Base-by-base conservation (phyloP, 2,888 invertebrate species). In the Dioctria rufipes region DNA sequence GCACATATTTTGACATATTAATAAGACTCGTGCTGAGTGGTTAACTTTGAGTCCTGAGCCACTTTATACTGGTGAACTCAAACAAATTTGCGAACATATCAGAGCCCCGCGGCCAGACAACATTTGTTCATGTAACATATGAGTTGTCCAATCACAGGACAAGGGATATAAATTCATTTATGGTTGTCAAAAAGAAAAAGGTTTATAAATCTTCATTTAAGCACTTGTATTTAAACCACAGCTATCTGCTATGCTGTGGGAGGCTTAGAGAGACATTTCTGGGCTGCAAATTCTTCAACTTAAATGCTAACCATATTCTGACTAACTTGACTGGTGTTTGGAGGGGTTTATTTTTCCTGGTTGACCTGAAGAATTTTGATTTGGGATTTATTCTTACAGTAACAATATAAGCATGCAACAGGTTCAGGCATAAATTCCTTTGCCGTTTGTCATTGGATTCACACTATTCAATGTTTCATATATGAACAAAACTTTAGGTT, bases 161-260 rank as follows among this genome's bases (percentile, higher is more conserved):
- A 82, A 78, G 79, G 61, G 46, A 75, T 81, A 82, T 82, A 82
- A 82, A 82, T 82, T 82, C 79, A 82, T 81, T 82, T 81, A 80
- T 80, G 80, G 80, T 80, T 82, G 82, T 82, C 82, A 82, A 82
- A 80, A 81, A 82, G 66, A 67, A 80, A 80, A 82, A 81, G 39
- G 81, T 81, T 82, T 82, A 82, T 82, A 82, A 82, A 82, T 82
- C 82, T 82, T 82, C 82, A 82, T 82, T 82, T 82, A 82, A 82
- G 80, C 82, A 81, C 82, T 82, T 82, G 82, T 82, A 82, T 79
- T 82, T 81, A 82, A 81, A 75, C 75, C 58, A 43, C 60, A 37
- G 61, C 13, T 39, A 54, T 77, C 67, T 60, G 78, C 75, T 25
- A 25, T 25, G 25, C 82, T 80, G 80, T 82, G 80, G 82, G 82